Base-by-base conservation (phyloP, 2,797 vertebrate genomes). In the Etheostoma perlongum region DNA sequence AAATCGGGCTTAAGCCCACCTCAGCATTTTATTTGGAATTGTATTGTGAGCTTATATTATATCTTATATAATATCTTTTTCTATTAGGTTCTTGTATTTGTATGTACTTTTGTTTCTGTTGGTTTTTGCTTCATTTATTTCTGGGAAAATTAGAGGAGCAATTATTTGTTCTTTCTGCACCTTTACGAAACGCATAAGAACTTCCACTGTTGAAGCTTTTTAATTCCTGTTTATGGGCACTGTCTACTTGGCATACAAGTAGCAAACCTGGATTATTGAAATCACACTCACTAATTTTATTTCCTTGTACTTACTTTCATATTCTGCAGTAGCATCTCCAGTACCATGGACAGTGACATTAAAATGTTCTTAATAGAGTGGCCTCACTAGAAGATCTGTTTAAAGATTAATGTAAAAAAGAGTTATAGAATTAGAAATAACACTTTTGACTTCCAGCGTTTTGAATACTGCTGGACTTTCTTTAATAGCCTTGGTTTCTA, bases 341-440 rank as follows among this genome's bases (percentile, higher is more conserved):
- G 78, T 65, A 83, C 78, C 74, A 79, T 70, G 76, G 73, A 86
- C 82, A 85, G 69, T 67, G 59, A n/a, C 65, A 68, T 67, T 21
- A 42, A 60, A 25, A 33, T 40, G 2, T 42, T 49, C n/a, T 64
- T 58, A 47, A n/a, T 42, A 58, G 2, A n/a, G 44, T 51, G 13
- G 19, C 18, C 4, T 33, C 13, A 53, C n/a, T 72, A 42, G 6
- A 69, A 54, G 69, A 57, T 68, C 16, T 47, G 48, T 42, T 36
- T 52, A 18, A 76, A 33, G 4, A 68, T 54, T 4, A 14, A 33
- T 58, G 40, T 52, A 40, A 30, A 27, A 74, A 63, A 59, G 2
- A 42, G 4, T 49, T 0, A 59, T 53, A 36, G 27, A 21, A 33
- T 49, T 3, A 33, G 14, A 27, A 15, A 47, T 9, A 19, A 25